These are phyloP conservation scores for Bilobella aurantiaca DNA, from an alignment of 1,140 invertebrate species.

Conservation along the genomic window DNA sequence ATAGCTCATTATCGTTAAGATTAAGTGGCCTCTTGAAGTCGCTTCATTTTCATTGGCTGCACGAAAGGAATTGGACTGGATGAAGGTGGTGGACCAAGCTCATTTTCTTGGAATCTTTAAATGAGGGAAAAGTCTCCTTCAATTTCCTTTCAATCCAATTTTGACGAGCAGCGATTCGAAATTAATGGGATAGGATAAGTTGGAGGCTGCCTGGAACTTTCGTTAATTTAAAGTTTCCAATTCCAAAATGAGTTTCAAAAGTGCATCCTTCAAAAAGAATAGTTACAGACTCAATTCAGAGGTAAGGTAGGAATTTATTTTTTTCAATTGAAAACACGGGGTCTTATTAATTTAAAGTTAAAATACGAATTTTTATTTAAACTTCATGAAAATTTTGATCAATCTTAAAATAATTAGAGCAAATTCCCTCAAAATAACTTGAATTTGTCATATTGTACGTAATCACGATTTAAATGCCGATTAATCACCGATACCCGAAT, in stretches of 20 bases:
- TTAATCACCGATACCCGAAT: not conserved
- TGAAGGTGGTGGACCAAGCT: not conserved
- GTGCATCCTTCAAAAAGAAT: not conserved
- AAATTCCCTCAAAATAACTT: not conserved
- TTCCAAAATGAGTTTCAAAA: not conserved
- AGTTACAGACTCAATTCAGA: not conserved
- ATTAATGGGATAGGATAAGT: conserved; percentile 4
- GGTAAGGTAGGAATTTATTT: not conserved
- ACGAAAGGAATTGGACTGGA: not conserved
- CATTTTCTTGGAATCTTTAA: not conserved
- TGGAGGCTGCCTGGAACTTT: not conserved
- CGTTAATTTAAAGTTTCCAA: not conserved
- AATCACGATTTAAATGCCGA: not conserved
- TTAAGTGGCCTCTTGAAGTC: not conserved
- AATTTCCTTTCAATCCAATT: not conserved
- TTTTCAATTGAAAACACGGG: not conserved
- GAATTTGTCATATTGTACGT: not conserved
- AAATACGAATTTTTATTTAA: too few relatives aligned
- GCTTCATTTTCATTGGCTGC: not conserved
- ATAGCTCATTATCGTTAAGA: conserved; percentile 5
- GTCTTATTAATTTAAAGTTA: not conserved
- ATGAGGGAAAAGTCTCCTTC: not conserved
- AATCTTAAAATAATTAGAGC: not conserved
- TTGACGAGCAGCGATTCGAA: not conserved
- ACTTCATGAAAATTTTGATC: not conserved